Base-by-base conservation (phyloP, 2,113 vertebrate genomes). In the Scatophagus argus region DNA sequence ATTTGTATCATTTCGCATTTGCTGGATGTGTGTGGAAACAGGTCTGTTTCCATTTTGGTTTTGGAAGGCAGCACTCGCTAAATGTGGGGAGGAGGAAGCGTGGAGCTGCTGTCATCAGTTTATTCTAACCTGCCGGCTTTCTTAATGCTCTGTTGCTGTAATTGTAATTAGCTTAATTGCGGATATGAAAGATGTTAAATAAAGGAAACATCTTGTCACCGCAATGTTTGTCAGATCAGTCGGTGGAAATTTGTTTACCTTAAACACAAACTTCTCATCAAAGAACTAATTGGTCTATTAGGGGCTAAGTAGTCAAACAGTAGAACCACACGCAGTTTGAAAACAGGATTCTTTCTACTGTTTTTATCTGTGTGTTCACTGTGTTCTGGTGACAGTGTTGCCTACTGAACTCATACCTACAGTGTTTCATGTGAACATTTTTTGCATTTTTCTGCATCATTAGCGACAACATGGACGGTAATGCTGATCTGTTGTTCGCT, bases 1-100 rank as follows among this genome's bases (percentile, higher is more conserved):
- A 64, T 80, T 76, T 77, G 81, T 59, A 74, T 79, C 38, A 38
- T 32, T 78, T 51, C 5, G 34, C 25, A 25, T 81, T 82, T 10
- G 78, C 43, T 38, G 62, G 51, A 41, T 41, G 3, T 46, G 43
- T 66, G 29, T 47, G 62, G 70, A 58, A 72, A 44, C 29, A 6
- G 10, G n/a, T 1, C 58, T 63, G 68, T 64, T 79, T 74, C 41
- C 51, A 58, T 55, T 79, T 52, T 49, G 55, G 13, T 49, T 61
- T 78, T 69, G 39, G 55, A 62, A 44, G 25, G 34, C 64, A 25
- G 32, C 21, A 23, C 56, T 77, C 29, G 4, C 7, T 38, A 14
- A 64, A 69, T 63, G 27, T 51, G 23, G 8, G 54, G 23, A n/a
- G 29, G 10, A 71, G 54, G 52, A 43, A 73, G 59, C 49, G 52